phyloP scores from a whole-genome alignment of 2,888 invertebrate genomes.

The Netelia virgata region DNA sequence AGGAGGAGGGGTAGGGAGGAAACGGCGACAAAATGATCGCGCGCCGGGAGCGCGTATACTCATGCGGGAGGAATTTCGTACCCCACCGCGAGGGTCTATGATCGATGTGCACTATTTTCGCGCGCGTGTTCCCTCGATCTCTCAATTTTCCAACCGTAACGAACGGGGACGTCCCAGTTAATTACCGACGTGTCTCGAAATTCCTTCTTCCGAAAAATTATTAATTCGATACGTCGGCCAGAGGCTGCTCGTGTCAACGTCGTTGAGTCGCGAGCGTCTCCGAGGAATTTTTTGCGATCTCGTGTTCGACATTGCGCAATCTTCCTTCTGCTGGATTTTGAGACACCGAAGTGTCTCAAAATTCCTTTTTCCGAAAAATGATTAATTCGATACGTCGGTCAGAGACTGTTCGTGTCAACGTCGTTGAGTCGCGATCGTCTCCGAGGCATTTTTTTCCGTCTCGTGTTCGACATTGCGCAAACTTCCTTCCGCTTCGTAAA shows the following conservation, averaged over 20 bases:
- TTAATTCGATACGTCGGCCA: neutral
- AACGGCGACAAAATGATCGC: slow-evolving; percentile 43
- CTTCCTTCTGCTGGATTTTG: too few species aligned
- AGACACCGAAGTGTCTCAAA: neutral
- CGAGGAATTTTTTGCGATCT: neutral
- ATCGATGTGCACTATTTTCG: slow-evolving; percentile 68
- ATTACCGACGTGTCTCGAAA: neutral
- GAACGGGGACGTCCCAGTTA: neutral
- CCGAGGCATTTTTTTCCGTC: neutral
- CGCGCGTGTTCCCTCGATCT: slow-evolving; percentile 56
- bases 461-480: neutral
- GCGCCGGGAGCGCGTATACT: slow-evolving; percentile 30
- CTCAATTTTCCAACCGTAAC: slow-evolving; percentile 54
- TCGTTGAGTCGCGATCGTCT: neutral
- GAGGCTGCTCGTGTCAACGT: neutral
- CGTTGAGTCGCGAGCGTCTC: neutral
- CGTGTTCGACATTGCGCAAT: neutral
- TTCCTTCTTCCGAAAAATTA: neutral
- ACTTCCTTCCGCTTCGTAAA: neutral
- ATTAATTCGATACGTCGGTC: neutral
- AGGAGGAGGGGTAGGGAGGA: neutral
- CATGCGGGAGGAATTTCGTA: slow-evolving; percentile 56
- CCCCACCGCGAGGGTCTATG: slow-evolving; percentile 57
- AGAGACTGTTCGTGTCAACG: neutral
- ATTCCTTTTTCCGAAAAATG: neutral